Evolutionary conservation across 2,113 vertebrate genomes (phyloP), one percentile per base, ranked within the genome.

Genomic region (Podarcis muralis): DNA sequence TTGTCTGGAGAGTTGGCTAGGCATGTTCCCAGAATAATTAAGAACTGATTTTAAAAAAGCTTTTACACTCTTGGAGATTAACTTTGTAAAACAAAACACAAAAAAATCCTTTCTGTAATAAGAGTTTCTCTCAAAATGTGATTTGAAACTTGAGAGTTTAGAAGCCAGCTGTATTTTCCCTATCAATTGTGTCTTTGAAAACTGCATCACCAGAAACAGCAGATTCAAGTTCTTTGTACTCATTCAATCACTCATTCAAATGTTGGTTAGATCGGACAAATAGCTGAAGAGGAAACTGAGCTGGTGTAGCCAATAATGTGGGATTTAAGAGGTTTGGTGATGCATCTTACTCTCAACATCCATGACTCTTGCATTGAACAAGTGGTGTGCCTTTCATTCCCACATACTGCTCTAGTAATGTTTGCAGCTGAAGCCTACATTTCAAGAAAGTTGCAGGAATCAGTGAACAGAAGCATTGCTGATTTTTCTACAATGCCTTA

Each of bases 1-100:
- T 96, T 87, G 69, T 53, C 53, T 35, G 30, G 16, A 43, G 37
- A 74, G 35, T 40, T 87, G 35, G 68, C 69, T 6, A 15, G 20
- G 20, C 27, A 66, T 1, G n/a, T 88, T 82, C 37, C 20, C 13
- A 22, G 40, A 32, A 20, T 35, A 25, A 43, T 87, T 87, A 74
- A 81, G 57, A 62, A 72, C 5, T 81, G 85, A 69, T 37, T 72
- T 87, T 57, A 23, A 32, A 7, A 86, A 78, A 12, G 78, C 32
- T 74, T 86, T 66, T 86, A 66, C 43, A 66, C 85, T 69, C 37
- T 48, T 75, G 53, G 30, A n/a, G 37, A 82, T 87, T 65, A 43
- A 87, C 27, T 53, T 48, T 25, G 13, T 53, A 23, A 62, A 75
- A 43, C 43, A 40, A 40, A 40, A 75, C 11, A 5, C 2, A 7